Evolutionary conservation across 1,140 invertebrate species (phyloP), one percentile per base, ranked within the genome.

Genomic region (Andricus grossulariae): DNA sequence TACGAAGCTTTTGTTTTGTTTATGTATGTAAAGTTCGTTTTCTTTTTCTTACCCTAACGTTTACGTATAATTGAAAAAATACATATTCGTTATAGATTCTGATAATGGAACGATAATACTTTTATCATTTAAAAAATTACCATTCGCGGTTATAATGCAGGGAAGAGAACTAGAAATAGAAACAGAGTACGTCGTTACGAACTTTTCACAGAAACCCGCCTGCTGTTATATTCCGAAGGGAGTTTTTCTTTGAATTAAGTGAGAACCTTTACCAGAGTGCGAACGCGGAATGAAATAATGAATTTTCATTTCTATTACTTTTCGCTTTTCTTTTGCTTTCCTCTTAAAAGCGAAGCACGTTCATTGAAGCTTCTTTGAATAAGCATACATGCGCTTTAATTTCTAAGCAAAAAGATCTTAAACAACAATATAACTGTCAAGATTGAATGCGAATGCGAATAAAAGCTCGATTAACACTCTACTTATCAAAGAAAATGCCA

Each of bases 171-270:
- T 7, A 15, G 19, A 66, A 66, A 66, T 66, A 32, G 10, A 66
- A 5, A 39, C 21, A 66, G 13, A 66, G 21, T 18, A 45, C 39
- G 39, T 54, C 52, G 52, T 54, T 54, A 54, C 16, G 52, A 54
- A 54, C 52, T 54, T 54, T 66, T 66, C 15, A 12, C 13, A 66
- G 21, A 21, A 16, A 66, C 3, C 25, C 21, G 57, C 25, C 12
- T 66, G 57, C 21, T 66, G 19, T 39, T 66, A 11, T 66, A 32
- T 66, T 13, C 57, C 25, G 25, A 25, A 57, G 55, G 8, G 57
- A 66, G 57, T 66, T 66, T 66, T 66, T 66, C 21, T 66, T 66
- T 66, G 21, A 66, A 66, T 66, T 66, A 66, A 66, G 57, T 66
- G 57, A 66, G 13, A 66, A 66, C 57, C 25, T 66, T 39, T 66